These are phyloP conservation scores for Lates calcarifer DNA, from an alignment of 2,113 vertebrate genomes.

Conservation along the genomic window DNA sequence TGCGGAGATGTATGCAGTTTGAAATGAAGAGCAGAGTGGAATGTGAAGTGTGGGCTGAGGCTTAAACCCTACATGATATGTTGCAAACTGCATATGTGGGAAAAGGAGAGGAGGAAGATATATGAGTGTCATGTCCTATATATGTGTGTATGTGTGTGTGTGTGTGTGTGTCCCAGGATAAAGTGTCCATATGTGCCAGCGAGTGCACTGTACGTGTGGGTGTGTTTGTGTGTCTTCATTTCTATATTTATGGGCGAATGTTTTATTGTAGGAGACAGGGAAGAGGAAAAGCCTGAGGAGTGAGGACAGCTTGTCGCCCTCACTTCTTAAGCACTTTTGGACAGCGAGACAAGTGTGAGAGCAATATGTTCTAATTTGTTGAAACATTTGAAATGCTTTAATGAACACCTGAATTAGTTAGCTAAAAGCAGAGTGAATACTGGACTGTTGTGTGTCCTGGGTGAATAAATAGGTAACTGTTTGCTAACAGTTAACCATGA, in stretches of 20 bases:
- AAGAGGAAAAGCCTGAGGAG: not conserved
- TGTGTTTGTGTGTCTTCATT: not conserved
- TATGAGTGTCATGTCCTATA: not conserved
- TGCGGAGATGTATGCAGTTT: not conserved
- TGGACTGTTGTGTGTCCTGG: not conserved
- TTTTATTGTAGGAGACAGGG: constrained; percentile 1
- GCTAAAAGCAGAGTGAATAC: too few relatives aligned
- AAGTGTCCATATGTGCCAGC: not conserved
- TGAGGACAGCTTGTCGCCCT: not conserved
- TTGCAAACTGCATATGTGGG: constrained; percentile 29
- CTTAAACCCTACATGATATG: constrained; percentile 40
- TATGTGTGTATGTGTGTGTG: not conserved
- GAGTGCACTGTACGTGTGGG: not conserved
- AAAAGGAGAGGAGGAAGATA: constrained; percentile 8
- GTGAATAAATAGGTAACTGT: not conserved
- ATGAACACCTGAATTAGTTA: too few relatives aligned
- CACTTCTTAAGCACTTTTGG: not conserved
- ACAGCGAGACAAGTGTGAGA: not conserved
- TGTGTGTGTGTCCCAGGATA: not conserved
- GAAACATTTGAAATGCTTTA: too few relatives aligned
- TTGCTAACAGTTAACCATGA: not conserved
- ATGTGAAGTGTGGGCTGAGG: constrained; percentile 35
- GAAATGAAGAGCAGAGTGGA: constrained; percentile 33
- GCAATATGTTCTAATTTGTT: not conserved
- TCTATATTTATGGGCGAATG: not conserved